A percentile compares a stretch with the other conserved stretches of the same genome.
These are phyloP conservation scores for Pelecanus crispus DNA, from an alignment of 2,113 vertebrate genomes.

Conservation along the genomic window DNA sequence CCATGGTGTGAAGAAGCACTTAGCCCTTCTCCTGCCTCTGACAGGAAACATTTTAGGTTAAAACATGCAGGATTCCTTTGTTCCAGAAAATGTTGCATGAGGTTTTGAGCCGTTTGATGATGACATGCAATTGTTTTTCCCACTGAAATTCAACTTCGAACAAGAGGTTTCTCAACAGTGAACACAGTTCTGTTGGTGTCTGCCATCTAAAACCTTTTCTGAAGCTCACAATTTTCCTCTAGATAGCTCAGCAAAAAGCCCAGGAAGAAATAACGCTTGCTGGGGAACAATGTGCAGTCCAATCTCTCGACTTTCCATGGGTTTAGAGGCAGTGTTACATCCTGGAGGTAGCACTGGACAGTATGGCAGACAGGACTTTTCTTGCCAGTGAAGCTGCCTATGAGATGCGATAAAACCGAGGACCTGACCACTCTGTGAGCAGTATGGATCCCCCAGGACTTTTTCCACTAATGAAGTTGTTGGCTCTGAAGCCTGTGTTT, in stretches of 20 bases:
- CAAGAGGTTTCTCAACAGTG: neutral
- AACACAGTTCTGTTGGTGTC: neutral
- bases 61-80: neutral
- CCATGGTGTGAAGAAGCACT: neutral
- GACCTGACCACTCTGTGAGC: neutral
- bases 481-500: neutral
- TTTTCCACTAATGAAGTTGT: neutral
- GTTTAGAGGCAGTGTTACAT: neutral
- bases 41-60: neutral
- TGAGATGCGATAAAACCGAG: neutral
- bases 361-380: neutral
- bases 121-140: neutral
- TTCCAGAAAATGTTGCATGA: neutral
- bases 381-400: constrained; percentile 10
- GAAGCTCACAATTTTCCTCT: neutral
- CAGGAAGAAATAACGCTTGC: neutral
- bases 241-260: neutral
- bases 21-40: neutral
- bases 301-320: neutral
- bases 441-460: neutral
- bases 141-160: neutral
- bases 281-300: neutral
- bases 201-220: neutral
- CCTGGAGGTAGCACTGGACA: neutral
- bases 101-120: neutral